A percentile compares a stretch with the other conserved stretches of the same genome.
phyloP scores from a whole-genome alignment of 2,888 invertebrate genomes.

The Cerceris ruficornis region DNA sequence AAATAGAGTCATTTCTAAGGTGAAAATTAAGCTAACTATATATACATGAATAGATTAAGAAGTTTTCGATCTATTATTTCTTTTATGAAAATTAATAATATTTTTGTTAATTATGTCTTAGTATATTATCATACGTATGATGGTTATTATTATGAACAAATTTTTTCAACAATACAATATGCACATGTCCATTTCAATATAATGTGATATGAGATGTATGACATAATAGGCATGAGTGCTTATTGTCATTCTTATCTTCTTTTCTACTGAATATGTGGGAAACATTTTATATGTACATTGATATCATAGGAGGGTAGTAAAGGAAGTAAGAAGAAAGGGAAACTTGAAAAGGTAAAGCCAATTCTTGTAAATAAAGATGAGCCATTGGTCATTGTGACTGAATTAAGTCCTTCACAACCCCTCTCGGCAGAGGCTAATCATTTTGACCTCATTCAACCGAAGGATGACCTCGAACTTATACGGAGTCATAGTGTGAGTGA shows the following conservation, averaged over 20 bases:
- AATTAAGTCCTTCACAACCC: conserved; percentile 80
- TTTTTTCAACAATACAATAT: conserved; percentile 11
- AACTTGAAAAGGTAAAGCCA: conserved; percentile 88
- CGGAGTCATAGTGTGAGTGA: conserved; percentile 83
- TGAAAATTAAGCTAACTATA: conserved; percentile 62
- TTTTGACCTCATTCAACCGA: conserved; percentile 91
- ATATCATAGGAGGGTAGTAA: conserved; percentile 80
- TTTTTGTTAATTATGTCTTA: neutral
- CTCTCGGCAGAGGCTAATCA: conserved; percentile 84
- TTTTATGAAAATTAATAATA: neutral
- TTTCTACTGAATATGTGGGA: conserved; percentile 70
- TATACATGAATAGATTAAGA: conserved; percentile 1
- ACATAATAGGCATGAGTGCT: conserved; percentile 26
- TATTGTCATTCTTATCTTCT: conserved; percentile 26
- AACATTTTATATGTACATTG: conserved; percentile 61
- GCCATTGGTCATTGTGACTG: conserved; percentile 82
- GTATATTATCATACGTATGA: too few species aligned
- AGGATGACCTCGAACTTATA: conserved; percentile 88
- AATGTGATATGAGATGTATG: conserved; percentile 23
- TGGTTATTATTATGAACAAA: neutral
- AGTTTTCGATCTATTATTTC: neutral
- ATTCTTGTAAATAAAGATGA: conserved; percentile 90
- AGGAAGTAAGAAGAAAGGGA: conserved; percentile 86
- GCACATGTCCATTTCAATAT: conserved; percentile 52
- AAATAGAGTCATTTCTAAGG: conserved; percentile 68